Conservation (phyloP, 2,888 invertebrate species). For the Oasisia sp. region DNA sequence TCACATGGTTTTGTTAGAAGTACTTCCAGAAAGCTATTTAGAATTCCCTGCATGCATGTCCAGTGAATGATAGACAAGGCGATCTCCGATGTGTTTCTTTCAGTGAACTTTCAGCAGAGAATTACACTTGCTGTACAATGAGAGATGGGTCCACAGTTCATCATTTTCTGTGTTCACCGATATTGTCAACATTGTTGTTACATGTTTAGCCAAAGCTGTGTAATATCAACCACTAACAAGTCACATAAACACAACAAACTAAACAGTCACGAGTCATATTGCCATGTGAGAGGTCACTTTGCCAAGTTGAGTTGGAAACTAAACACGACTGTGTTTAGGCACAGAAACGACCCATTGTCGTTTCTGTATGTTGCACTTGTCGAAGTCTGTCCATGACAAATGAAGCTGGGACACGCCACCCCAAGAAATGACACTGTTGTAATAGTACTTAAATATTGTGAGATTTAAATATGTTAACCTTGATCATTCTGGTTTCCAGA, state of each 20-base stretch:
- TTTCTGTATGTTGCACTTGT: neutral
- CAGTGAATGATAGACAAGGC: neutral
- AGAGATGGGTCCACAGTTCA: neutral
- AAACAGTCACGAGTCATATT: neutral
- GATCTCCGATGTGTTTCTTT: neutral
- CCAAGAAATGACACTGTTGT: neutral
- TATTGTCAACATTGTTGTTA: neutral
- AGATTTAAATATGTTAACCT: neutral
- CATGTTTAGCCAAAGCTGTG: neutral
- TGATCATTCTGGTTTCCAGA: neutral
- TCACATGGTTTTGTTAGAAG: neutral
- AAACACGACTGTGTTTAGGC: neutral
- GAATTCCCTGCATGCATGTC: neutral
- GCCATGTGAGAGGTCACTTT: conserved; percentile 10
- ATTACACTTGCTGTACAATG: neutral
- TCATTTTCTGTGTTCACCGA: neutral
- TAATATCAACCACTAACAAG: neutral
- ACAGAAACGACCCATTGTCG: neutral
- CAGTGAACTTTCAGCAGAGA: neutral
- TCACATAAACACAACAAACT: neutral
- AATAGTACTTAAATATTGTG: neutral
- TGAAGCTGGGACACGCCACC: neutral
- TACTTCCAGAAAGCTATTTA: neutral
- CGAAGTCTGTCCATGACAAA: neutral
- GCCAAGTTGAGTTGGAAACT: neutral